phyloP scores from a whole-genome alignment of 2,797 vertebrate genomes.

The Loriculus beryllinus region DNA sequence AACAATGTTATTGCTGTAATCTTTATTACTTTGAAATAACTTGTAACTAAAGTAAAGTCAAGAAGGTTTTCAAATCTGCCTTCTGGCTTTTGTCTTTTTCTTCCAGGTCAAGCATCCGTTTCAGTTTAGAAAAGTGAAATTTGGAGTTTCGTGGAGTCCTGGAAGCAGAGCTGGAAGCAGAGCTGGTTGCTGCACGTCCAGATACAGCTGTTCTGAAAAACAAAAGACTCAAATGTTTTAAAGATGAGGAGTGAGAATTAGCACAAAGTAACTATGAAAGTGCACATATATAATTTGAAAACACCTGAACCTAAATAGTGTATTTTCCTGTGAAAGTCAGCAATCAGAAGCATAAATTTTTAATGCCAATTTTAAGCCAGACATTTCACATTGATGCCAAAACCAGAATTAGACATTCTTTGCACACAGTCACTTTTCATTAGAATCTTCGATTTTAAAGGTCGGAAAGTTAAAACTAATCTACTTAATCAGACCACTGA shows the following conservation, averaged over 20 bases:
- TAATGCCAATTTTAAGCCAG: neutral
- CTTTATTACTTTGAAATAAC: neutral
- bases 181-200: conserved; percentile 64
- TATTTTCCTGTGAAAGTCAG: neutral
- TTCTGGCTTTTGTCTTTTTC: conserved; percentile 79
- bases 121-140: conserved; percentile 86
- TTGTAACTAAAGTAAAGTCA: conserved; percentile 82
- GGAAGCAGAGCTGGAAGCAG: conserved; percentile 71
- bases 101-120: conserved; percentile 84
- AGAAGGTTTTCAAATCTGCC: conserved; percentile 86
- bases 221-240: neutral
- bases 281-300: neutral
- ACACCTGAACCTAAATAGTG: neutral
- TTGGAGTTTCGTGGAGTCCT: conserved; percentile 78
- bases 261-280: neutral
- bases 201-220: conserved; percentile 70
- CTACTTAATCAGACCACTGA: neutral
- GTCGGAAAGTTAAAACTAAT: neutral
- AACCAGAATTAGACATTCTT: neutral
- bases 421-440: neutral
- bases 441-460: neutral
- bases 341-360: neutral
- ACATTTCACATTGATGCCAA: neutral
- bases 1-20: neutral
- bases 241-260: neutral